Conservation (phyloP, 2,888 invertebrate genomes). For the Augochlorella aurata region DNA sequence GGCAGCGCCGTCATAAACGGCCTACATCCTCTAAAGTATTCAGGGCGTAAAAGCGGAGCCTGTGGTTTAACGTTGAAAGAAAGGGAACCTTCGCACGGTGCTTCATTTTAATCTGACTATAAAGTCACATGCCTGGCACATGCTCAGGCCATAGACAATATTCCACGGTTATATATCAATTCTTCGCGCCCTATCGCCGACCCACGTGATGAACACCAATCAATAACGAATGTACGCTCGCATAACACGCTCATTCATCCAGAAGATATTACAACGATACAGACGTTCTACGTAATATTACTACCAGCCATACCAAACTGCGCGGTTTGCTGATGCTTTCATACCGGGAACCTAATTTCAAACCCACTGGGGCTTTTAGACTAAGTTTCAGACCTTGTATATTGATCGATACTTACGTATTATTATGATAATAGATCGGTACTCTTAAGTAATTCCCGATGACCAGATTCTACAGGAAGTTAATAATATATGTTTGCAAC, state of each 20-base stretch:
- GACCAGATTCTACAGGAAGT: no score
- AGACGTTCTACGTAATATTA: neutral
- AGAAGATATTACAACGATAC: neutral
- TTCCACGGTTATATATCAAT: neutral
- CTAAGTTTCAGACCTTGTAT: neutral
- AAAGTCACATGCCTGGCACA: neutral
- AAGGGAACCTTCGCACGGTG: neutral
- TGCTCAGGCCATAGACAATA: neutral
- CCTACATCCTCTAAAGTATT: neutral
- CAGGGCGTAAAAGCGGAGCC: neutral
- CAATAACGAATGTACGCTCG: neutral
- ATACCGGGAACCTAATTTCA: neutral
- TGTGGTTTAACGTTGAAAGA: neutral
- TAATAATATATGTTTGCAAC: no score
- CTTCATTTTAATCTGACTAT: neutral
- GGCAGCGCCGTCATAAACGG: neutral
- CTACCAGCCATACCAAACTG: no score
- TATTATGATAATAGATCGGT: neutral
- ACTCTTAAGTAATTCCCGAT: no score
- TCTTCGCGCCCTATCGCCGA: neutral
- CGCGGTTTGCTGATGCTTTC: neutral
- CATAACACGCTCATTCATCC: neutral
- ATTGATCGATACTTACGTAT: neutral
- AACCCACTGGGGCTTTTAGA: neutral
- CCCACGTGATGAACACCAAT: neutral